Evolutionary conservation across 2,888 invertebrate genomes (phyloP), one percentile per base, ranked within the genome.

Genomic region (Oxyteleia sp.): DNA sequence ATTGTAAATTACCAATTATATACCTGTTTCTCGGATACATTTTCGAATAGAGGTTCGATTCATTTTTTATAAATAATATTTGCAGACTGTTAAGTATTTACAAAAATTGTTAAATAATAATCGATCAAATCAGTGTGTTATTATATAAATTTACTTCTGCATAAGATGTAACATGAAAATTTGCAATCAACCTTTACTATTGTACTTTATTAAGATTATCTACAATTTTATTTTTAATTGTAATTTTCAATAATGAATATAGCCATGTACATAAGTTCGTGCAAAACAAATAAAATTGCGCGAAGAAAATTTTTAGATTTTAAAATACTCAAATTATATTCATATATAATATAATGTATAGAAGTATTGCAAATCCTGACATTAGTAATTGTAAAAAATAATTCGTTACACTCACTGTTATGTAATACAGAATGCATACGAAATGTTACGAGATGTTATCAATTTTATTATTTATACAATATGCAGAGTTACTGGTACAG

Each of bases 241-340:
- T 72, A 49, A 64, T 55, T 80, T 80, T 61, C 53, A 69, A 81
- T 68, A 66, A 76, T 82, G 78, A 78, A 66, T 18, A 51, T 20
- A 72, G 72, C 72, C 72, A 78, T 82, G 82, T 82, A 82, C 53
- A 82, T 76, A 78, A 72, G 3, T 55, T 75, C 63, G 63, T 75
- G 47, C 64, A 63, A 57, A 41, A 18, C 26, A 74, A 32, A 18
- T 43, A 18, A 53, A 63, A 57, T 63, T 69, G 75, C 32, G 43
- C 41, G 63, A 61, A 63, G 35, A 45, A 61, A 72, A 80, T 68
- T 43, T 66, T 51, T 76, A 76, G 76, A 76, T 1, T 18, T 68
- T 26, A 72, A 72, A 74, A 57, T 63, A 82, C 82, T 71, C 45
- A 49, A 69, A 49, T 43, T 76, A 53, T 49, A 75, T 64, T 82